Conservation (phyloP, 2,113 vertebrate species). For the Cepphus grylle region DNA sequence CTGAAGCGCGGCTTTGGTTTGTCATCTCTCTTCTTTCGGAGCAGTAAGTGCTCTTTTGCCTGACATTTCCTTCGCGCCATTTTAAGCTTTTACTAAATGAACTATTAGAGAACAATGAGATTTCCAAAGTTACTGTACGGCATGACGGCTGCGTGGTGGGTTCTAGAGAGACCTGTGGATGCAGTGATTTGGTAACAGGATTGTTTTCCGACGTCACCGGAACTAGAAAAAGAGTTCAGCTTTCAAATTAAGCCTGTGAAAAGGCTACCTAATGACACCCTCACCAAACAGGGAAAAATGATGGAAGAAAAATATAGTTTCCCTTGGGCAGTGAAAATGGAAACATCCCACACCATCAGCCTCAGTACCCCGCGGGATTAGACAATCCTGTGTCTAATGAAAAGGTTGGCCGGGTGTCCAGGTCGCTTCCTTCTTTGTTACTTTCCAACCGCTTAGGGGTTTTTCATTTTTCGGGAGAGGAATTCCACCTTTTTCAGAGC, state of each 20-base stretch:
- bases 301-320: background rate
- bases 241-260: background rate
- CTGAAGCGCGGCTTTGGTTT: background rate
- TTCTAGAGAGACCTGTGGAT: background rate
- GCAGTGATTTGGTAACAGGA: background rate
- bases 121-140: background rate
- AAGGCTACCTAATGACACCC: background rate
- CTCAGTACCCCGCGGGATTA: background rate
- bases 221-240: background rate
- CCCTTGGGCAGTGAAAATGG: background rate
- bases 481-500: background rate
- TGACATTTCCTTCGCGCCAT: background rate
- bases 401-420: background rate
- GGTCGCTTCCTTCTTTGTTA: background rate
- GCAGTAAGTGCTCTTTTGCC: background rate
- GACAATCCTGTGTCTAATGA: background rate
- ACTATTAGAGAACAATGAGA: background rate
- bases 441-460: background rate
- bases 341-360: background rate
- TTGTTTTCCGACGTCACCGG: background rate
- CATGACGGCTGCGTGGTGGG: fast-evolving
- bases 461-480: background rate
- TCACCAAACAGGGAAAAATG: background rate
- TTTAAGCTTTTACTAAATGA: background rate
- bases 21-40: background rate